A percentile compares a stretch with the other conserved stretches of the same genome.
Conservation (phyloP, 2,797 vertebrate genomes). For the Sphenodon punctatus region DNA sequence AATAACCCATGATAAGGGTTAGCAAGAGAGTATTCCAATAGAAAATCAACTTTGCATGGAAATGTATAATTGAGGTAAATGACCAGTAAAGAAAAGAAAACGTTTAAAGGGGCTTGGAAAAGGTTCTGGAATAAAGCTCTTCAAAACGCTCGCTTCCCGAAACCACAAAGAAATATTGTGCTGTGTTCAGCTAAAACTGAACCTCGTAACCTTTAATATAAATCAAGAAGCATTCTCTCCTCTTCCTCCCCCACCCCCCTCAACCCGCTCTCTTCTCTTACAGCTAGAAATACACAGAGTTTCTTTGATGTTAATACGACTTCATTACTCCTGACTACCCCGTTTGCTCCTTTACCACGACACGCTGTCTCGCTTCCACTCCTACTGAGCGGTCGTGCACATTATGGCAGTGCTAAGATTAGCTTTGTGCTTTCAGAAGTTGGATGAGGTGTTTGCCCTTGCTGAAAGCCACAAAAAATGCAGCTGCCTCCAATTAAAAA, state of each 20-base stretch:
- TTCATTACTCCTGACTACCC: background rate
- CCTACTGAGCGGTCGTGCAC: background rate
- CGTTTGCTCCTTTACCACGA: background rate
- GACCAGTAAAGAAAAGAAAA: background rate
- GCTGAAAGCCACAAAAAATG: background rate
- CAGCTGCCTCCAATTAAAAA: background rate
- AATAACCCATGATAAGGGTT: background rate
- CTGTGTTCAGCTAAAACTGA: background rate
- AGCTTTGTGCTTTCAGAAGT: background rate
- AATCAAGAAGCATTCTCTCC: background rate
- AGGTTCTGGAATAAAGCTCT: background rate
- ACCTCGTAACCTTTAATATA: background rate
- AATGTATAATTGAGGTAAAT: background rate
- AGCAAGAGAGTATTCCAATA: background rate
- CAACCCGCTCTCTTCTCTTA: too few relatives aligned
- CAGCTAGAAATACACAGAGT: background rate
- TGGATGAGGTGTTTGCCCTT: background rate
- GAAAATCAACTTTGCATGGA: background rate
- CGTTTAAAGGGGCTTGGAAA: background rate
- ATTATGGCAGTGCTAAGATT: background rate
- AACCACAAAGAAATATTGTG: background rate
- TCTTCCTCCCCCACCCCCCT: too few relatives aligned
- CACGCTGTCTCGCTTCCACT: background rate
- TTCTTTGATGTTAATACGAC: background rate
- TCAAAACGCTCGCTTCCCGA: background rate